Conservation (phyloP, 1,140 invertebrate species). For the Drosophila eugracilis region DNA sequence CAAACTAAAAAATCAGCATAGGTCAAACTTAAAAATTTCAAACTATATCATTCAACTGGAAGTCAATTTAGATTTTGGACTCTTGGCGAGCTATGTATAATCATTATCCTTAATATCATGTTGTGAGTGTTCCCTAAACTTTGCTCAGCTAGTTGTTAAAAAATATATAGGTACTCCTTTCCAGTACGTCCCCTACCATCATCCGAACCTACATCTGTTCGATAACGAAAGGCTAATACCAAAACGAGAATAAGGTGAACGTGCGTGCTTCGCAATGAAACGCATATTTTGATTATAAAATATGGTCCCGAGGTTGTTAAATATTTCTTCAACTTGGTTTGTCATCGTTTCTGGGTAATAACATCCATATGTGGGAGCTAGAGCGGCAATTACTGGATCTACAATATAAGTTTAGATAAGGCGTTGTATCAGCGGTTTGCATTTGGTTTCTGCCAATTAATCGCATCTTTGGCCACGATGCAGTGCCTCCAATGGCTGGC, state of each 20-base stretch:
- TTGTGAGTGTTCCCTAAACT: conserved; percentile 65
- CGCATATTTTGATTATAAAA: conserved; percentile 85
- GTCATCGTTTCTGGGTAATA: conserved; percentile 34
- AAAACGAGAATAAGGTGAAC: conserved; percentile 32
- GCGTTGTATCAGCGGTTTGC: conserved; percentile 45
- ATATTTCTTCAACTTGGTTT: conserved; percentile 57
- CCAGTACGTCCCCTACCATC: conserved; percentile 17
- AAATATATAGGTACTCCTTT: conserved; percentile 28
- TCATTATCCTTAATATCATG: conserved; percentile 30
- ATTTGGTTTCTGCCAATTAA: conserved; percentile 15
- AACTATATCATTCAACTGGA: conserved; percentile 51
- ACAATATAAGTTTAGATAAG: conserved; percentile 46
- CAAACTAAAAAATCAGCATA: conserved; percentile 37
- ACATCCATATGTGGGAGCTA: conserved; percentile 49
- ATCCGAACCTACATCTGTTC: not conserved
- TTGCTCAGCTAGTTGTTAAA: conserved; percentile 54
- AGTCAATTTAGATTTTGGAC: conserved; percentile 72
- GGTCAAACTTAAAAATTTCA: too few species aligned
- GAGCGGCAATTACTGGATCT: conserved; percentile 53
- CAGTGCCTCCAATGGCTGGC: conserved; percentile 22
- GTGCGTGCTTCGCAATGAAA: conserved; percentile 78
- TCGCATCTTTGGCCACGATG: conserved; percentile 23
- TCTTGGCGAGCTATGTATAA: conserved; percentile 43
- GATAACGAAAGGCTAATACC: conserved; percentile 52
- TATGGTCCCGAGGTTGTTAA: conserved; percentile 83